Percentiles rank a stretch among this genome's conserved stretches.
Conservation (phyloP, 2,797 vertebrate species). For the Lithobates sylvaticus region DNA sequence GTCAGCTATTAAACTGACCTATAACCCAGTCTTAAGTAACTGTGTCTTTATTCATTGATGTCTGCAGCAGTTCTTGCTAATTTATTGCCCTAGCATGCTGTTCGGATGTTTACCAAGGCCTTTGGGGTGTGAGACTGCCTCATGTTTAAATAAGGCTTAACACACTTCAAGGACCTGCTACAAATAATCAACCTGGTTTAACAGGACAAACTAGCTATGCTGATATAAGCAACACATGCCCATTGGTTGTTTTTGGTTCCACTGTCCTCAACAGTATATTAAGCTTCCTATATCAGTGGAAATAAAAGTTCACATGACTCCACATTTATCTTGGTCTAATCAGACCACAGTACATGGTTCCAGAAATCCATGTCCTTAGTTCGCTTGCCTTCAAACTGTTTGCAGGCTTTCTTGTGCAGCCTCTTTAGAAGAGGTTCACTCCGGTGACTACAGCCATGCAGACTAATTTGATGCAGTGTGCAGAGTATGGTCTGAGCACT, state of each 20-base stretch:
- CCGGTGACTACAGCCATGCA: no score
- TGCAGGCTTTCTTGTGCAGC: no score
- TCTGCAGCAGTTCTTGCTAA: slow-evolving; percentile 59
- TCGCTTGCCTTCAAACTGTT: no score
- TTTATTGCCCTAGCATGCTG: slow-evolving; percentile 59
- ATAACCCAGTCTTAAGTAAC: slow-evolving; percentile 68
- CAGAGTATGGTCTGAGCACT: no score
- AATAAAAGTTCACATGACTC: no score
- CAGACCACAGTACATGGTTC: no score
- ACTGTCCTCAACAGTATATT: not conserved
- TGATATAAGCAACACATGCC: not conserved
- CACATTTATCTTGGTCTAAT: no score
- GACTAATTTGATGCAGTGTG: no score
- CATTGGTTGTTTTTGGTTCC: not conserved
- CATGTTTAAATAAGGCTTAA: slow-evolving; percentile 37
- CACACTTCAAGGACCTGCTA: not conserved
- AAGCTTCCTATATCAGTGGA: not conserved
- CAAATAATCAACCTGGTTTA: not conserved
- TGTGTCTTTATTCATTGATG: slow-evolving; percentile 43
- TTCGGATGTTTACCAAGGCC: slow-evolving; percentile 65
- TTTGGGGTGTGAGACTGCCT: slow-evolving; percentile 46
- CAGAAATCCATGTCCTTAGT: no score
- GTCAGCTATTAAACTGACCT: slow-evolving; percentile 72
- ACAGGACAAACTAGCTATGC: not conserved
- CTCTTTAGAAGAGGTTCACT: no score